Evolutionary conservation across 30 jellyfish, hydroid and myxozoan genomes (phyloP).

Genomic region (Pseudorhiza aurosa): DNA sequence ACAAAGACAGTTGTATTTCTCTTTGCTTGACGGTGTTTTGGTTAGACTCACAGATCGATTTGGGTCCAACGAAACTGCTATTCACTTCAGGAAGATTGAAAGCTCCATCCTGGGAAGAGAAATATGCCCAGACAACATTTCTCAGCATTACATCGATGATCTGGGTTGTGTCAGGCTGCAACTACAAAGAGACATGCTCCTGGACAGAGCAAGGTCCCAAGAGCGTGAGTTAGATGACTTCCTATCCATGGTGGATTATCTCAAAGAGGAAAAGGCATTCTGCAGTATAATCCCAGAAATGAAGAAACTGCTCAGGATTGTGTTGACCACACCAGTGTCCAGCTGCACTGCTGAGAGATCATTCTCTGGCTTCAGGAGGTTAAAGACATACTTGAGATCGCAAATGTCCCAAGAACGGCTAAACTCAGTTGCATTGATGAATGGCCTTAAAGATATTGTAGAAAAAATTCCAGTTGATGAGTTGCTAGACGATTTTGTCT

Average conservation of each 20-base stretch:
- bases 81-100: no score
- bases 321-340: conserved; percentile 52
- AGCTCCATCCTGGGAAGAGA: conserved; percentile 33
- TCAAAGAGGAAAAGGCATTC: conserved; percentile 39
- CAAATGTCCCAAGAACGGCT: conserved; percentile 60
- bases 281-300: conserved; percentile 50
- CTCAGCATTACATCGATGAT: conserved; percentile 58
- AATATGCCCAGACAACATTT: conserved; percentile 38
- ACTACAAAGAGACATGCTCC: conserved; percentile 56
- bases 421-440: conserved; percentile 58
- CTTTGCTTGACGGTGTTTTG: no score
- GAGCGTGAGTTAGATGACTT: conserved; percentile 33
- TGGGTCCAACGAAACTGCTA: no score
- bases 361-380: conserved; percentile 50
- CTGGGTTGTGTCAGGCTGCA: conserved; percentile 51
- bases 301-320: conserved; percentile 27
- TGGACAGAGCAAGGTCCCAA: conserved; percentile 49
- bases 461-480: conserved; percentile 19
- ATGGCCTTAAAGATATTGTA: conserved; percentile 35
- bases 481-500: conserved; percentile 1
- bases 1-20: no score
- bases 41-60: no score
- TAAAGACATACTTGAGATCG: no score
- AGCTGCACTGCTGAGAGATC: conserved; percentile 68
- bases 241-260: conserved; percentile 37